Evolutionary conservation across 2,888 invertebrate species (phyloP).

Genomic region (Nezara viridula): DNA sequence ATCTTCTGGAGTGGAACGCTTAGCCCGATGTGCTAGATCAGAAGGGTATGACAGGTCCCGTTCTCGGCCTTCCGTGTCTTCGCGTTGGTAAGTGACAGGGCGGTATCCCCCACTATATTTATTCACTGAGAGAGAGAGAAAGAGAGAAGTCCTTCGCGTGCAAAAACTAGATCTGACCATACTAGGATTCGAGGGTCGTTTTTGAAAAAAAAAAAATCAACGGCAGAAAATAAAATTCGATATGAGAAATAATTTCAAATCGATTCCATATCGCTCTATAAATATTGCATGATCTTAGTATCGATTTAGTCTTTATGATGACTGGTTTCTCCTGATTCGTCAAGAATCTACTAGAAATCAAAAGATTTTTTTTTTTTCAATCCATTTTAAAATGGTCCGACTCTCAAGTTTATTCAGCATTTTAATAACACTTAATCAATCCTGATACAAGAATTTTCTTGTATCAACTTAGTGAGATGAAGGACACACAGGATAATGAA

Average conservation of each 20-base stretch:
- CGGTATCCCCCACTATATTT: not conserved
- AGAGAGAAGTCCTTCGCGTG: not conserved
- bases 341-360: not conserved
- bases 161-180: constrained; percentile 16
- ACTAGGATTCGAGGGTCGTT: not conserved
- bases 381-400: not conserved
- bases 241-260: constrained; percentile 37
- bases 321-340: not conserved
- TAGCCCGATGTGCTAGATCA: constrained; percentile 3
- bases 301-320: not conserved
- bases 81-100: not conserved
- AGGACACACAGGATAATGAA: no score
- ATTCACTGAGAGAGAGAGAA: not conserved
- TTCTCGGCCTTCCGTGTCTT: constrained; percentile 33
- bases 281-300: not conserved
- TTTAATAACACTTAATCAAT: no score
- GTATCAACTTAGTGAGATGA: no score
- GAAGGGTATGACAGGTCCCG: constrained; percentile 35
- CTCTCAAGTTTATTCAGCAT: not conserved
- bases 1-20: constrained; percentile 29
- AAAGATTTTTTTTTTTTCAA: not conserved
- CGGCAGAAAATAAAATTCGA: constrained; percentile 1
- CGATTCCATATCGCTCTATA: constrained; percentile 31
- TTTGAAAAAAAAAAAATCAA: not conserved
- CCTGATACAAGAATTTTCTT: no score